Evolutionary conservation across 1,140 invertebrate species (phyloP).

Genomic region (Calosoma granatense): DNA sequence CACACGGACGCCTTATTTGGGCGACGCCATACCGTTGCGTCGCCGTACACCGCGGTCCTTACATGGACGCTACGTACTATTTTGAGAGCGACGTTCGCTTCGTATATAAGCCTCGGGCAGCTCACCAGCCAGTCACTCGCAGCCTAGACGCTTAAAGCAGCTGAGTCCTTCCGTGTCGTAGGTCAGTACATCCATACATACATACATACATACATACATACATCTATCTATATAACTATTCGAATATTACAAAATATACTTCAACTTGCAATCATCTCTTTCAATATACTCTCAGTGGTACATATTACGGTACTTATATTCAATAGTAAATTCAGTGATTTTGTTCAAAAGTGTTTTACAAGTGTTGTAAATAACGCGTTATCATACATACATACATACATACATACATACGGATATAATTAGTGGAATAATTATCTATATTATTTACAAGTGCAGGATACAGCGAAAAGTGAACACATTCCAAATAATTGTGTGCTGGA

Average conservation of each 20-base stretch:
- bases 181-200: conserved; percentile 1
- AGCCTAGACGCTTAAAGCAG: conserved; percentile 9
- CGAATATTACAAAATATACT: background rate
- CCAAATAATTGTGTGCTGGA: too few species aligned
- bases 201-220: background rate
- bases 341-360: too few species aligned
- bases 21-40: conserved; percentile 24
- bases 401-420: too few species aligned
- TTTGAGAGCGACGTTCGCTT: conserved; percentile 15
- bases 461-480: too few species aligned
- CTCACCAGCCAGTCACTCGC: conserved; percentile 6
- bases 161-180: conserved; percentile 10
- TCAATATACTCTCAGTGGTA: background rate
- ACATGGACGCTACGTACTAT: conserved; percentile 26
- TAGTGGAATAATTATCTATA: too few species aligned
- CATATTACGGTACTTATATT: background rate
- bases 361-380: too few species aligned
- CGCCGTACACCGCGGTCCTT: conserved; percentile 22
- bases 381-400: too few species aligned
- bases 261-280: background rate
- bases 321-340: too few species aligned
- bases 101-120: background rate
- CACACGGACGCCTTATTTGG: conserved; percentile 25
- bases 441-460: too few species aligned
- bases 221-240: background rate